Evolutionary conservation across 2,113 vertebrate genomes (phyloP).

Genomic region (Sterrhoptilus dennistouni): DNA sequence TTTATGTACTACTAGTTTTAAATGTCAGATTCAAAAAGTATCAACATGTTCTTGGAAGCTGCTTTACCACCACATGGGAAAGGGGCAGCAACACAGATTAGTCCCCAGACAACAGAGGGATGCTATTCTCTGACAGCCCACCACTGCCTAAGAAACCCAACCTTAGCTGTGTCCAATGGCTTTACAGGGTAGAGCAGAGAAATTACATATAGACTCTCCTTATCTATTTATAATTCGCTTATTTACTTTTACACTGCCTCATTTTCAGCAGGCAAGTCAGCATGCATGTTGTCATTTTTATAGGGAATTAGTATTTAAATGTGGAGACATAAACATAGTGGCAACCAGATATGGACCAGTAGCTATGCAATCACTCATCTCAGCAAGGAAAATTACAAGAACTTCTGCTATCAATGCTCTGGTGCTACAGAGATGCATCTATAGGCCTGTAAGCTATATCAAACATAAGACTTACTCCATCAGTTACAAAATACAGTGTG

Average conservation of each 20-base stretch:
- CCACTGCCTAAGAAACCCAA: neutral
- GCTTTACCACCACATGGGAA: neutral
- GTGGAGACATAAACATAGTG: neutral
- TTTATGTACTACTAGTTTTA: neutral
- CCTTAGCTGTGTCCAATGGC: neutral
- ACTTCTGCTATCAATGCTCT: neutral
- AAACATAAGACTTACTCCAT: neutral
- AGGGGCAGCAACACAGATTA: neutral
- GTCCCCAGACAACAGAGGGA: neutral
- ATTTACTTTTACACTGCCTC: neutral
- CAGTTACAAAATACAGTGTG: neutral
- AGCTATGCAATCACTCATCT: constrained; percentile 1
- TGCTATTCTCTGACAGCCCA: neutral
- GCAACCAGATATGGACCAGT: neutral
- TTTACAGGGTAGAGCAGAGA: neutral
- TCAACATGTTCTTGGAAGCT: neutral
- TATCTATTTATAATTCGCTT: neutral
- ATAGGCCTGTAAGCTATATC: neutral
- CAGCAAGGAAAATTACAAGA: neutral
- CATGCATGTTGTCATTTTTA: neutral
- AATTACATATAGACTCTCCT: neutral
- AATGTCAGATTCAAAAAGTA: neutral
- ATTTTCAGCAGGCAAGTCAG: neutral
- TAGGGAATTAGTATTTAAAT: constrained; percentile 8
- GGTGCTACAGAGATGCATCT: neutral